These are phyloP conservation scores for Lithobates pipiens DNA, from an alignment of 2,797 vertebrate genomes.

Conservation along the genomic window DNA sequence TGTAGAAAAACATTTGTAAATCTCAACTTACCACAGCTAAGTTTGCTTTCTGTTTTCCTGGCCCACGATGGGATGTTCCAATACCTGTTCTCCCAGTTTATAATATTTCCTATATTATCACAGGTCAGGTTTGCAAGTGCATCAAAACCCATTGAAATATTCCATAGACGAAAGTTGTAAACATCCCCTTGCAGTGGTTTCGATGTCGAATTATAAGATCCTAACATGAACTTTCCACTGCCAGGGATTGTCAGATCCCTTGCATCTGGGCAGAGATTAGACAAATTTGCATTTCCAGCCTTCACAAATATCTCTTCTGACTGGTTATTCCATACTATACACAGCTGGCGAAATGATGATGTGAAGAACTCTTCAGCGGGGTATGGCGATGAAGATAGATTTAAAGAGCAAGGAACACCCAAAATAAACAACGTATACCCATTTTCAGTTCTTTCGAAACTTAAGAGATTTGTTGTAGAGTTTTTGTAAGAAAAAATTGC, in stretches of 20 bases:
- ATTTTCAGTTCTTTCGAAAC: conserved; percentile 72
- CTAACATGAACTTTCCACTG: conserved; percentile 81
- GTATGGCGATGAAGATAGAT: conserved; percentile 68
- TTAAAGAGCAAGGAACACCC: conserved; percentile 75
- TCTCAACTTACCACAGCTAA: conserved; percentile 94
- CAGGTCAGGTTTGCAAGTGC: conserved; percentile 84
- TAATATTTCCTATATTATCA: conserved; percentile 81
- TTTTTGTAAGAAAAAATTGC: conserved; percentile 82
- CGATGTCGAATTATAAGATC: conserved; percentile 74
- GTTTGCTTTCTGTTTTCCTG: conserved; percentile 85
- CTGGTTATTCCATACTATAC: conserved; percentile 80
- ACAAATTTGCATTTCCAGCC: conserved; percentile 71
- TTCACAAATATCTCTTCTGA: conserved; percentile 72
- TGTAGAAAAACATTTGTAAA: conserved; percentile 60
- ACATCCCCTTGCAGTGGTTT: conserved; percentile 82
- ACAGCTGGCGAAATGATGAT: conserved; percentile 79
- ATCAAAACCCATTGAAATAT: conserved; percentile 79
- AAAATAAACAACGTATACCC: conserved; percentile 76
- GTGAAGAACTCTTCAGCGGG: conserved; percentile 76
- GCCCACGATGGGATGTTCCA: conserved; percentile 85
- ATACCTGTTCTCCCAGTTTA: conserved; percentile 93
- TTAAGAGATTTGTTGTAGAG: conserved; percentile 68
- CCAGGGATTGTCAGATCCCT: conserved; percentile 69
- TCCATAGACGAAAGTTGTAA: conserved; percentile 95
- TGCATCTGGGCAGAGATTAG: conserved; percentile 71